Evolutionary conservation across 2,797 vertebrate genomes (phyloP), one percentile per base, ranked within the genome.

Genomic region (Cheirogaleus major): DNA sequence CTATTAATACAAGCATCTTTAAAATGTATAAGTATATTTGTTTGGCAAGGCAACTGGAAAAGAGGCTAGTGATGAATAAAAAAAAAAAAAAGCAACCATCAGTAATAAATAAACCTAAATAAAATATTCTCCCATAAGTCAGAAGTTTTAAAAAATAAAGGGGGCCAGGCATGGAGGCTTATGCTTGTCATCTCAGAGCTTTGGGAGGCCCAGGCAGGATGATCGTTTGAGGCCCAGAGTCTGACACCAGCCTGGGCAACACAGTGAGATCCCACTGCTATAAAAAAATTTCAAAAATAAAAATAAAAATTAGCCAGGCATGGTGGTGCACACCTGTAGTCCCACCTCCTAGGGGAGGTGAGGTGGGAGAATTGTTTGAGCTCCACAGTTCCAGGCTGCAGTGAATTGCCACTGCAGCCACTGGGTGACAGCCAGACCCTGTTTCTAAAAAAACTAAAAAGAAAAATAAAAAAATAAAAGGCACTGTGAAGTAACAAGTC

Each of bases 111-210:
- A 89, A 80, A 84, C 41, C 55, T 72, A 41, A 70, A 61, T 48
- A 82, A 83, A 61, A 55, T 55, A 61, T 38, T 80, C 63, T 78
- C 15, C 38, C 20, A 0, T 63, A 83, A 65, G 55, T 48, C 75
- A 86, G 50, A 81, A 48, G 67, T 79, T 83, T 88, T 63, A 45
- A 83, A 78, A 78, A 76, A 38, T 79, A 81, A 81, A 92, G 75
- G n/a, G 13, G 61, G 32, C 32, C 61, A 63, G 61, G 27, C 12
- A 63, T 14, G 27, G 61, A 32, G 61, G 61, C 30, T 63, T 63
- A 63, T 63, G 15, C 61, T 30, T 63, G 30, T 63, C 30, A 63
- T 32, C 14, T 30, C 61, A n/a, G 61, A 63, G 30, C 14, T n/a
- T 17, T n/a, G 30, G 32, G 61, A 32, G 32, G 61, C 30, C 61